Conservation (phyloP, 2,113 vertebrate species). For the Girardinichthys multiradiatus region DNA sequence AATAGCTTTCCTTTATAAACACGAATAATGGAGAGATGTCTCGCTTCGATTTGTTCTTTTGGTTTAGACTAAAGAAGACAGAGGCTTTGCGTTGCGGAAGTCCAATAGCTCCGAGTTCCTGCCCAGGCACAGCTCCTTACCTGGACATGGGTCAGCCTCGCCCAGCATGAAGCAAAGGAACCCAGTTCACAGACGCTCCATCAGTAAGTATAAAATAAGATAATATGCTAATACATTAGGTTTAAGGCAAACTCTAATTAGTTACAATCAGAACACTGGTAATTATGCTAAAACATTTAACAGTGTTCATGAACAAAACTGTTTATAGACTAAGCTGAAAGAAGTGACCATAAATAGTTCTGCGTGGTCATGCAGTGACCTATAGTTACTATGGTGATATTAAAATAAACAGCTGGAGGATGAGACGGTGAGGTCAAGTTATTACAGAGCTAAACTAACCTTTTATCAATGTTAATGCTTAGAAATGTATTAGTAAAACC, state of each 20-base stretch:
- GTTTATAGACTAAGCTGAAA: too few species aligned
- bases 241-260: not conserved
- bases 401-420: too few species aligned
- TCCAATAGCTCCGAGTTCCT: conserved; percentile 59
- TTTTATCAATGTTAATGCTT: too few species aligned
- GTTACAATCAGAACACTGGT: not conserved
- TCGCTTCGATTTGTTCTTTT: not conserved
- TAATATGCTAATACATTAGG: not conserved
- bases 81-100: conserved; percentile 34
- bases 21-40: not conserved
- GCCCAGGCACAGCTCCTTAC: conserved; percentile 51
- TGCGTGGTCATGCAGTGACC: too few species aligned
- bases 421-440: too few species aligned
- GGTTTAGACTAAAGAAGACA: conserved; percentile 38
- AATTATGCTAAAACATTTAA: too few species aligned
- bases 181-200: conserved; percentile 53
- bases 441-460: too few species aligned
- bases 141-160: conserved; percentile 33
- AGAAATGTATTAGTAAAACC: too few species aligned
- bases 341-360: too few species aligned
- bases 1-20: not conserved
- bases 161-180: conserved; percentile 42
- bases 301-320: not conserved
- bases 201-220: conserved; percentile 44
- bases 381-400: too few species aligned